These are phyloP conservation scores for Nowickia ferox DNA, from an alignment of 2,888 invertebrate genomes.

Conservation along the genomic window DNA sequence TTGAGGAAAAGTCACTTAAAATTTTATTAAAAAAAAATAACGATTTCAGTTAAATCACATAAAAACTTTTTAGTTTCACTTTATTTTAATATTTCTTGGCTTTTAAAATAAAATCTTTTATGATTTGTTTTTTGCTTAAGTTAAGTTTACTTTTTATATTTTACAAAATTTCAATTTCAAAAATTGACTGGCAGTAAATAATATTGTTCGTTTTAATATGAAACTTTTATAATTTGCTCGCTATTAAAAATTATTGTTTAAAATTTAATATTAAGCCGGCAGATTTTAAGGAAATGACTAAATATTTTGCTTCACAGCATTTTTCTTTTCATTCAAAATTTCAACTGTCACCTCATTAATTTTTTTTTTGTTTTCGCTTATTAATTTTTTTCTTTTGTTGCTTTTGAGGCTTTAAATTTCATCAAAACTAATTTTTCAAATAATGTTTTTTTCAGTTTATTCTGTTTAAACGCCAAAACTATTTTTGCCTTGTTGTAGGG, in stretches of 20 bases:
- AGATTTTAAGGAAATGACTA: slow-evolving; percentile 27
- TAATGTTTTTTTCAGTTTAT: background rate
- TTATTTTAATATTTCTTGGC: slow-evolving; percentile 6
- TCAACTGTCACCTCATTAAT: slow-evolving; percentile 40
- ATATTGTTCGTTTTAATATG: background rate
- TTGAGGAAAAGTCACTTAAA: slow-evolving; percentile 23
- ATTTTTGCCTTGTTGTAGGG: slow-evolving; percentile 7
- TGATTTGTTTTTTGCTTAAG: background rate
- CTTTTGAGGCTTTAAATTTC: background rate
- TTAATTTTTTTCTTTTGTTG: slow-evolving; percentile 2
- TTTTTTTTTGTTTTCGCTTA: slow-evolving; percentile 52
- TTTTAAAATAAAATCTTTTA: slow-evolving; percentile 26
- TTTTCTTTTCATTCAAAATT: slow-evolving; percentile 21
- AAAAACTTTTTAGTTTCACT: slow-evolving; percentile 12
- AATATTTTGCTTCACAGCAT: slow-evolving; percentile 3
- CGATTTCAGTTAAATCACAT: background rate
- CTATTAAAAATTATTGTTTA: background rate
- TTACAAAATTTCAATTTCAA: slow-evolving; percentile 20
- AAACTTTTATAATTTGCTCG: background rate
- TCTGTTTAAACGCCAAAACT: slow-evolving; percentile 16
- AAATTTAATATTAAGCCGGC: background rate
- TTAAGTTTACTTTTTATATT: background rate
- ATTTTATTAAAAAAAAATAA: background rate
- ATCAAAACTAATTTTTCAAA: slow-evolving; percentile 14
- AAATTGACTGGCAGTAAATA: slow-evolving; percentile 7